Evolutionary conservation across 2,888 invertebrate genomes (phyloP).

Genomic region (Molanna angustata): DNA sequence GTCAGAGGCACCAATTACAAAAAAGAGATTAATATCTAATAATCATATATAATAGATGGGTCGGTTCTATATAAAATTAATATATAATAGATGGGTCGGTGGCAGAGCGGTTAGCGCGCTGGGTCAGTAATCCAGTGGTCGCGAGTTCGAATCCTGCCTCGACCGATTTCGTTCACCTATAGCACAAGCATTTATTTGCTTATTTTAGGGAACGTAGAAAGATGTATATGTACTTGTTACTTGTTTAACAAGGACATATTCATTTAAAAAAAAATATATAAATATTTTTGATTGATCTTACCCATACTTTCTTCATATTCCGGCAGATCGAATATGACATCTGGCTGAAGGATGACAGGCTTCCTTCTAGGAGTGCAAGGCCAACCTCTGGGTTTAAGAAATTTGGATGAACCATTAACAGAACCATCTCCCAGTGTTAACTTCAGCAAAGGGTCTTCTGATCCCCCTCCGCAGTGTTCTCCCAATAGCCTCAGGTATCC

Average conservation of each 20-base stretch:
- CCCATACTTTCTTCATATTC: slow-evolving; percentile 31
- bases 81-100: too few species aligned
- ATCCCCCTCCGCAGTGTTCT: not conserved
- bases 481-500: slow-evolving; percentile 1
- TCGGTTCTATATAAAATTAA: too few species aligned
- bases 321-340: slow-evolving; percentile 36
- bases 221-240: too few species aligned
- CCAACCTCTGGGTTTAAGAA: slow-evolving; percentile 30
- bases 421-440: slow-evolving; percentile 5
- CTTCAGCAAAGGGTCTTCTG: not conserved
- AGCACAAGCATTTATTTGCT: too few species aligned
- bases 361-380: slow-evolving; percentile 33
- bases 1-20: too few species aligned
- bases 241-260: not conserved
- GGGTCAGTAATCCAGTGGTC: too few species aligned
- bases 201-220: too few species aligned
- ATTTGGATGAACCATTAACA: slow-evolving; percentile 9
- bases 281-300: slow-evolving; percentile 13
- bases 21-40: too few species aligned
- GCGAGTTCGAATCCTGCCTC: too few species aligned
- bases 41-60: too few species aligned
- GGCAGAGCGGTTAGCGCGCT: too few species aligned
- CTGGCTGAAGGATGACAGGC: slow-evolving; percentile 34
- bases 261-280: not conserved
- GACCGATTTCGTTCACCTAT: too few species aligned